Conservation (phyloP, 2,888 invertebrate genomes). For the Plemyria rubiginata region DNA sequence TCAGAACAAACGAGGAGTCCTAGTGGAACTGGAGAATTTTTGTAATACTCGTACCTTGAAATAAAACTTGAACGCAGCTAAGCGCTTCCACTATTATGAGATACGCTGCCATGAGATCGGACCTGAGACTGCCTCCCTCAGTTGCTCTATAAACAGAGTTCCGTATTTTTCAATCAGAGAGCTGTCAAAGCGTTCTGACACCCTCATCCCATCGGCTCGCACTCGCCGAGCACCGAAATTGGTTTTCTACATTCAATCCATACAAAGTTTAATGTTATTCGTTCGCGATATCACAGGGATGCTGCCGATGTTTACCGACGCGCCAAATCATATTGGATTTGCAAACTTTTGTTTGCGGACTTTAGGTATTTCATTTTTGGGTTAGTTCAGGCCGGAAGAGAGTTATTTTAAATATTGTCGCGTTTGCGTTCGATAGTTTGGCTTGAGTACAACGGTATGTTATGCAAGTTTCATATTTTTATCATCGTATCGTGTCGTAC, state of each 20-base stretch:
- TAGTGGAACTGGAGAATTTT: not conserved
- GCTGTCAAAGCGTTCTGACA: slow-evolving; percentile 87
- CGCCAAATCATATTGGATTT: slow-evolving; percentile 85
- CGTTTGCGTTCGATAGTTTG: slow-evolving; percentile 20
- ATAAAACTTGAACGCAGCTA: not conserved
- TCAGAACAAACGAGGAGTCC: too few relatives aligned
- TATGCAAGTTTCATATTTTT: too few relatives aligned
- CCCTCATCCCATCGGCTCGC: slow-evolving; percentile 86
- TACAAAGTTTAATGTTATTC: slow-evolving; percentile 86
- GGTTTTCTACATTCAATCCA: slow-evolving; percentile 86
- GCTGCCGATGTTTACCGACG: slow-evolving; percentile 85
- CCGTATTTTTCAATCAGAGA: slow-evolving; percentile 87
- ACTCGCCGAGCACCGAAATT: slow-evolving; percentile 85
- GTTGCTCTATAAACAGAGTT: slow-evolving; percentile 84
- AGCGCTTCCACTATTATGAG: slow-evolving; percentile 1
- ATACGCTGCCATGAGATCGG: slow-evolving; percentile 32
- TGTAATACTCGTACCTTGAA: too few relatives aligned
- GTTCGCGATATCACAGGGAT: slow-evolving; percentile 85
- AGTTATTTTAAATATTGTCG: slow-evolving; percentile 80
- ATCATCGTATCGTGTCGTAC: too few relatives aligned
- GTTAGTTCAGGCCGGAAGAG: slow-evolving; percentile 81
- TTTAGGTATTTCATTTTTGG: slow-evolving; percentile 80
- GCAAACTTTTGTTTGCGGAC: slow-evolving; percentile 85
- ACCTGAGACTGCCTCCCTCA: slow-evolving; percentile 58
- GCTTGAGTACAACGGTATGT: not conserved